Evolutionary conservation across 2,888 invertebrate species (phyloP), one percentile per base, ranked within the genome.

Genomic region (Platypus cylindrus): DNA sequence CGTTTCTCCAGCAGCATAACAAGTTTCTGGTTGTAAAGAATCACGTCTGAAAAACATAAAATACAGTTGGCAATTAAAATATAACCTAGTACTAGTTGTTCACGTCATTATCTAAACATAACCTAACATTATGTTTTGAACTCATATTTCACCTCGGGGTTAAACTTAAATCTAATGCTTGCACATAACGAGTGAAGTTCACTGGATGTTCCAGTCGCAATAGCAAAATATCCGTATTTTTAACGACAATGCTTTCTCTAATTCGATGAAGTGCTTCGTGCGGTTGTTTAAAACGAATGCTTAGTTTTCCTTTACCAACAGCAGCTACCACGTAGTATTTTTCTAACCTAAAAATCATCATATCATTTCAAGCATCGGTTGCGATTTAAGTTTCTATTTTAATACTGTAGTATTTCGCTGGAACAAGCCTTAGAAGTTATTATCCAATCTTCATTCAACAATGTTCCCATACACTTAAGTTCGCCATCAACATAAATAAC

Each of bases 401-500:
- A 20, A 20, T 27, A 27, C 27, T 27, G 13, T 5, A 58, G 53
- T 32, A 66, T 47, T 34, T 55, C 51, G 17, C 53, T 39, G 32
- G 61, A 58, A 50, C 81, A 82, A 9, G 55, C 47, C 8, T 50
- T 40, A 16, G 63, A 61, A 3, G 67, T 60, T 37, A 84, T 52
- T 33, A 83, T 65, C 80, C 83, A 83, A 12, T 71, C 60, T 2
- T 63, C 52, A 45, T 77, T 71, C 26, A 86, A 55, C 35, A 86
- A 60, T 20, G 76, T 67, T 3, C 81, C 84, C 27, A 75, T 67
- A 51, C 85, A 84, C 48, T 62, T 70, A 43, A 77, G 76, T 37
- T 63, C 55, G 2, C 86, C 85, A 51, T 84, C 73, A 1, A 70
- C 63, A 55, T 72, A 80, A 32, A 87, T 63, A 48, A 78, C 75